Base-by-base conservation (phyloP, 2,797 vertebrate genomes). In the Neomorphus geoffroyi region DNA sequence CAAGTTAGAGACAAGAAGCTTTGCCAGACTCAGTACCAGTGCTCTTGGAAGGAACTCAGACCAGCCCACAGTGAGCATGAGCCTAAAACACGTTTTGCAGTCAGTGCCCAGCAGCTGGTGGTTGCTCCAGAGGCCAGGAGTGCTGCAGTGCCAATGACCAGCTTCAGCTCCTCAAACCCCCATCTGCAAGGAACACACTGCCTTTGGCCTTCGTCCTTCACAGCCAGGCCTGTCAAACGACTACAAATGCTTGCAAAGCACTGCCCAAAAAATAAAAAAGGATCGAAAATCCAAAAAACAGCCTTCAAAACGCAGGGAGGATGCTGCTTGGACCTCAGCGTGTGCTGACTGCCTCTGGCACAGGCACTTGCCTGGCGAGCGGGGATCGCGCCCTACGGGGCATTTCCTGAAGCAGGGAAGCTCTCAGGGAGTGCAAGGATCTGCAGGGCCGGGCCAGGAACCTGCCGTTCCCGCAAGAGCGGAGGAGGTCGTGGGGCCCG, bases 191-290 rank as follows among this genome's bases (percentile, higher is more conserved):
- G 79, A 62, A 57, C 32, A 21, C 1, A 1, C 48, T 16, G 60
- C 0, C 0, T 32, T 56, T 39, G 41, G 24, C 50, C 51, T 60
- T 30, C 18, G 5, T 58, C 39, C 50, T 66, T 28, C 2, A 1
- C 35, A 61, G 43, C 41, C 48, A 33, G 45, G n/a, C n/a, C n/a
- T n/a, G n/a, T n/a, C n/a, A n/a, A n/a, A n/a, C n/a, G n/a, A n/a
- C n/a, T n/a, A n/a, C n/a, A n/a, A n/a, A n/a, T n/a, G n/a, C n/a
- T n/a, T n/a, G 71, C 33, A 82, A 21, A 82, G 13, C 62, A 2
- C 21, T 18, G 37, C 4, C 54, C 26, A 19, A 30, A 65, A 69
- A 5, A 15, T 35, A 16, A 9, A 6, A n/a, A 45, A 18, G 24
- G 56, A 39, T 4, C 24, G 17, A 18, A 26, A 54, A 56, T 69